Percentiles rank a stretch among this genome's conserved stretches.
phyloP scores from a whole-genome alignment of 2,888 invertebrate genomes.

The Cecidostiba fungosa region DNA sequence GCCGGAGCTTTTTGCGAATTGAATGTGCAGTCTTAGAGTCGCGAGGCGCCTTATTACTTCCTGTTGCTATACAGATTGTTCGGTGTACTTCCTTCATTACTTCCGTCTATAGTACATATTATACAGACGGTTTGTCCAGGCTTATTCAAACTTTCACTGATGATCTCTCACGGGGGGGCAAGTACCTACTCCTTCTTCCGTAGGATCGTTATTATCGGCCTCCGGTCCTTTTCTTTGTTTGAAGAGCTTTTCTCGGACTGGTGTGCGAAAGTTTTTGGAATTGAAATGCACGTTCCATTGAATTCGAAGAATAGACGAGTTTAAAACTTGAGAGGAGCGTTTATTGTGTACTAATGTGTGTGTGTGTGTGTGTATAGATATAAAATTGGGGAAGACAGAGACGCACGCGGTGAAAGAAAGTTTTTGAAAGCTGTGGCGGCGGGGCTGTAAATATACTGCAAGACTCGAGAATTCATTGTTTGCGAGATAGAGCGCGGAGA shows the following conservation, averaged over 20 bases:
- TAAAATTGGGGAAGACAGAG: background rate
- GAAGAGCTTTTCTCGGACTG: background rate
- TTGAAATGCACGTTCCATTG: no score
- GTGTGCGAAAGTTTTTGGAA: background rate
- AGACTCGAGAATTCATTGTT: background rate
- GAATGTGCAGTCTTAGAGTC: background rate
- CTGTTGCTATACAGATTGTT: background rate
- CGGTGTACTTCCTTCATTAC: background rate
- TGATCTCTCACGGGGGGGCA: no score
- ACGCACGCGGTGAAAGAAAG: background rate
- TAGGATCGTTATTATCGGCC: background rate
- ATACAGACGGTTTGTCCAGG: background rate
- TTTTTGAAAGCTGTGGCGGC: background rate
- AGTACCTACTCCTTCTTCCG: background rate
- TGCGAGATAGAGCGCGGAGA: background rate
- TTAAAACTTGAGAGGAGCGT: background rate
- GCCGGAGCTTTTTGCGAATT: slow-evolving; percentile 40
- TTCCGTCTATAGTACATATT: background rate
- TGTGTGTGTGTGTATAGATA: no score
- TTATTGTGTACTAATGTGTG: background rate
- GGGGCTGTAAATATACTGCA: background rate
- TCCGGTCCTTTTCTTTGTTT: background rate
- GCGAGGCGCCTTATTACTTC: slow-evolving; percentile 21
- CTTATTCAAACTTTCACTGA: background rate
- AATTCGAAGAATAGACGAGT: background rate